Conservation (phyloP, 2,113 vertebrate genomes). For the Speoplatyrhinus poulsoni region DNA sequence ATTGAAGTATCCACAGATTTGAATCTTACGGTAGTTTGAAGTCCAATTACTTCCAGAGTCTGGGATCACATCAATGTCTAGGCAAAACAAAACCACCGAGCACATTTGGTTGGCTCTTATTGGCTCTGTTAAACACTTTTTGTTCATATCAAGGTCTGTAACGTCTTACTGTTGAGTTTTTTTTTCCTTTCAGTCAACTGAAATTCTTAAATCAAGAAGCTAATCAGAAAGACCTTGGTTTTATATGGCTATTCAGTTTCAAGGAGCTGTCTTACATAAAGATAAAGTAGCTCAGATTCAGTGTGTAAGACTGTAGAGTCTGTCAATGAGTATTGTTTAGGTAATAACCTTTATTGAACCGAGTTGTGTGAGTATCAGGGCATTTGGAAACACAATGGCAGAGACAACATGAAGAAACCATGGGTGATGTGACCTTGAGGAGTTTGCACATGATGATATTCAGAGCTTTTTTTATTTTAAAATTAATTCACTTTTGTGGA, state of each 20-base stretch:
- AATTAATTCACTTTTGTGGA: no score
- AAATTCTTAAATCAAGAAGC: not conserved
- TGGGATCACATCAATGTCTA: slow-evolving; percentile 1
- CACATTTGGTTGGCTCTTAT: slow-evolving; percentile 4
- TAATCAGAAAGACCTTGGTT: not conserved
- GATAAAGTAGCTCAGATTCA: not conserved
- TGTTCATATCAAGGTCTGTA: not conserved
- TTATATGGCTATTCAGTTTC: no score
- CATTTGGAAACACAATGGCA: not conserved
- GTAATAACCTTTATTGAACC: no score
- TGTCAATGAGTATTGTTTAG: no score
- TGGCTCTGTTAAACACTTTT: not conserved
- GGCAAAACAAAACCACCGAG: slow-evolving; percentile 23
- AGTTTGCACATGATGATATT: not conserved
- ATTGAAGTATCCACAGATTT: slow-evolving; percentile 20
- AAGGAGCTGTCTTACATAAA: not conserved
- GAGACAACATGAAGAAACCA: not conserved
- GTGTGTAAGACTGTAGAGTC: no score
- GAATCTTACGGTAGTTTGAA: slow-evolving; percentile 3
- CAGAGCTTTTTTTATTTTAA: not conserved
- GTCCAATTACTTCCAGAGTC: slow-evolving; percentile 17
- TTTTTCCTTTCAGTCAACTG: not conserved
- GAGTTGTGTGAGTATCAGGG: not conserved
- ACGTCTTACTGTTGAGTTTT: not conserved
- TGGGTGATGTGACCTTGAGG: not conserved